Conservation (phyloP, 2,797 vertebrate species). For the Parauchenoglanis ngamensis region DNA sequence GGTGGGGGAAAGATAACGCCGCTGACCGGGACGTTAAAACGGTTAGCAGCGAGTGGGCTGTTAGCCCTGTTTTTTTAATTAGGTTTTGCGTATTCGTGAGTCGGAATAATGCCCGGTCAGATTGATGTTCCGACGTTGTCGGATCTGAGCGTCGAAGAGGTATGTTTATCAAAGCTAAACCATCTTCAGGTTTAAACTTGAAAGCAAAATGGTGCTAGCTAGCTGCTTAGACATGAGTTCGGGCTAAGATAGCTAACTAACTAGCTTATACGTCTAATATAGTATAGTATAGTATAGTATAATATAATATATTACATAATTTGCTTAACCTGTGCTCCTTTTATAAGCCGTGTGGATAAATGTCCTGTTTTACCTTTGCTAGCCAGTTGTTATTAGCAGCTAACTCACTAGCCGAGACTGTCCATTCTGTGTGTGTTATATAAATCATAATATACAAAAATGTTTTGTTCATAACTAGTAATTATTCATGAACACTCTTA, state of each 20-base stretch:
- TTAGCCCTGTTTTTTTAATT: slow-evolving; percentile 32
- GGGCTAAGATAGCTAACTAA: background rate
- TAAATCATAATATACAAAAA: background rate
- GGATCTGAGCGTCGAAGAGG: slow-evolving; percentile 88
- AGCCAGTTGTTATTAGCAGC: background rate
- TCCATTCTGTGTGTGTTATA: background rate
- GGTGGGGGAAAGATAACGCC: background rate
- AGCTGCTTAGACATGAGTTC: background rate
- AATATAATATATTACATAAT: background rate
- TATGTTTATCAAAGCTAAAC: slow-evolving; percentile 65
- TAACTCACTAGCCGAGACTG: background rate
- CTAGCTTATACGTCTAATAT: too few species aligned
- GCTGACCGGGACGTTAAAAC: slow-evolving; percentile 3
- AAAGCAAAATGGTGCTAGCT: slow-evolving; percentile 42
- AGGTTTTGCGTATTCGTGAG: background rate
- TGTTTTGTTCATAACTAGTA: background rate
- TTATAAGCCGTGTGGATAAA: background rate
- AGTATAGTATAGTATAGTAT: background rate
- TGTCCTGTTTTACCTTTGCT: background rate
- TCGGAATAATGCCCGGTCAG: slow-evolving; percentile 76
- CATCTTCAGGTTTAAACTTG: background rate
- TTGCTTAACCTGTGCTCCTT: background rate
- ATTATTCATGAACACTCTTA: background rate
- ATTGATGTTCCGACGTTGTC: slow-evolving; percentile 78
- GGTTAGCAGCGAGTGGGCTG: slow-evolving; percentile 19